These are phyloP conservation scores for Cydia amplana DNA, from an alignment of 1,140 invertebrate genomes.

Conservation along the genomic window DNA sequence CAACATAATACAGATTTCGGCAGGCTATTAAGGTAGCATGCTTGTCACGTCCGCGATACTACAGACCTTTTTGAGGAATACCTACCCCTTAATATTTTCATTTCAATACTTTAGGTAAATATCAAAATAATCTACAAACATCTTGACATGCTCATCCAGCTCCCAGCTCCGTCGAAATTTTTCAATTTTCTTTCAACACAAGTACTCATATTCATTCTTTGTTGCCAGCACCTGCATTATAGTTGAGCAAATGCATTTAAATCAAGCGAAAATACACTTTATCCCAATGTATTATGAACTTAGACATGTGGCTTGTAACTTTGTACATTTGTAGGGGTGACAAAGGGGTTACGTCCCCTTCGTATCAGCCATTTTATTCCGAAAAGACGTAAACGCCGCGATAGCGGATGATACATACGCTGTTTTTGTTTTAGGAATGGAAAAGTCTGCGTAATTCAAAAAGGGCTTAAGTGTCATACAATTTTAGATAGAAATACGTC, in stretches of 20 bases:
- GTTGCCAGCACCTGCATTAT: slow-evolving; percentile 15
- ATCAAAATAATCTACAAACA: neutral
- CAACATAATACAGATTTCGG: too few species aligned
- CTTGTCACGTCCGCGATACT: too few species aligned
- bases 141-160: neutral
- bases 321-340: slow-evolving; percentile 7
- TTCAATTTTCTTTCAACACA: slow-evolving; percentile 19
- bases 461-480: neutral
- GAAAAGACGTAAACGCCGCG: neutral
- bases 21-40: too few species aligned
- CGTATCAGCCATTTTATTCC: neutral
- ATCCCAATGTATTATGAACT: neutral
- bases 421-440: neutral
- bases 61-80: too few species aligned
- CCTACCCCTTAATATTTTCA: too few species aligned
- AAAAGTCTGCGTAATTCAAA: neutral
- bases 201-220: slow-evolving; percentile 14
- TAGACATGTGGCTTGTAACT: neutral
- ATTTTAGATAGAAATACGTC: neutral
- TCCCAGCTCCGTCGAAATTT: neutral
- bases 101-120: neutral
- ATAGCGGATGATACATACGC: neutral
- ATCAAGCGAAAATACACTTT: neutral
- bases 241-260: neutral
- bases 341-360: slow-evolving; percentile 20